These are phyloP conservation scores for Salminus brasiliensis DNA, from an alignment of 2,113 vertebrate genomes.

Conservation along the genomic window DNA sequence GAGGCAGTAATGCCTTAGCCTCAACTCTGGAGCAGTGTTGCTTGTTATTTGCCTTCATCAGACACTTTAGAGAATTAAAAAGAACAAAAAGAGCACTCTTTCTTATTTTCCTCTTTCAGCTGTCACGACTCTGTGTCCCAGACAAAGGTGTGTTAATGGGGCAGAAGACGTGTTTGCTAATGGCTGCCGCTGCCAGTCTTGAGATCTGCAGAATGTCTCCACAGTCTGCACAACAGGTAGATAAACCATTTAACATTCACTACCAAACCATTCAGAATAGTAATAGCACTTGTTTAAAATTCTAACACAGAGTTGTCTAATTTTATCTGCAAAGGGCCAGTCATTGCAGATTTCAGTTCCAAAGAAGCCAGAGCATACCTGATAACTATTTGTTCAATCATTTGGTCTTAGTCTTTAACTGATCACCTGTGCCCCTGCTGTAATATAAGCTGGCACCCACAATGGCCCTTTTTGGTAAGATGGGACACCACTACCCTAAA, in stretches of 20 bases:
- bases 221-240: constrained; percentile 77
- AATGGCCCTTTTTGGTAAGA: too few species aligned
- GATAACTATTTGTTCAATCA: too few species aligned
- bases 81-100: not conserved
- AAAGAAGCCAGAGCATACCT: too few species aligned
- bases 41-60: constrained; percentile 16
- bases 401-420: too few species aligned
- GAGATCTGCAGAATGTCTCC: constrained; percentile 77
- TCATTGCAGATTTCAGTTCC: too few species aligned
- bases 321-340: too few species aligned
- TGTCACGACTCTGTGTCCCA: constrained; percentile 85
- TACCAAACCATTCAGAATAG: not conserved
- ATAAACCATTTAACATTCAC: not conserved
- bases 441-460: too few species aligned
- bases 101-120: constrained; percentile 66
- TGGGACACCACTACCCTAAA: too few species aligned
- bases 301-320: too few species aligned
- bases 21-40: not conserved
- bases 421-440: too few species aligned
- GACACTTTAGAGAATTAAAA: not conserved
- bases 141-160: constrained; percentile 82
- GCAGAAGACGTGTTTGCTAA: constrained; percentile 89
- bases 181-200: constrained; percentile 85
- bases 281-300: not conserved
- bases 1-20: not conserved